These are phyloP conservation scores for Spheniscus mendiculus DNA, from an alignment of 2,113 vertebrate genomes.

Conservation along the genomic window DNA sequence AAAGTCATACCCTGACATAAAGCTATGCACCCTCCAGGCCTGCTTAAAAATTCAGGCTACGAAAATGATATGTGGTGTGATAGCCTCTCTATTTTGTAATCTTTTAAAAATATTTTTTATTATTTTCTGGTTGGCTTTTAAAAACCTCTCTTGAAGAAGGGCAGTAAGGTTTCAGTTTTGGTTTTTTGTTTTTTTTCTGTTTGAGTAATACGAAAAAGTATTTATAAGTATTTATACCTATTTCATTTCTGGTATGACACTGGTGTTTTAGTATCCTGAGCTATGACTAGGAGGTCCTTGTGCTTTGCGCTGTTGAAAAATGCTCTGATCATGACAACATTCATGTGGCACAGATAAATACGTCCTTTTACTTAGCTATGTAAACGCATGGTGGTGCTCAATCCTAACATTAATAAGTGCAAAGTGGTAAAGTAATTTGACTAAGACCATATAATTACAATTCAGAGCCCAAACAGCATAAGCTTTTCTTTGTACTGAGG, in stretches of 20 bases:
- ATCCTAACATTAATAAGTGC: not conserved
- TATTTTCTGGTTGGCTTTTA: not conserved
- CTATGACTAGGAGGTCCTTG: not conserved
- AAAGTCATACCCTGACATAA: slow-evolving; percentile 9
- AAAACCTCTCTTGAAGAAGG: not conserved
- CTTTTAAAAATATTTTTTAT: not conserved
- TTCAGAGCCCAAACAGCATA: not conserved
- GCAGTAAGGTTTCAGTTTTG: not conserved
- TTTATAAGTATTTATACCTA: not conserved
- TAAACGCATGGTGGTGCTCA: slow-evolving; percentile 61
- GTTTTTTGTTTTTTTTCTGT: not conserved
- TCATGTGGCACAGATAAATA: not conserved
- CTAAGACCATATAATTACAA: not conserved
- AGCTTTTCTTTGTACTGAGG: not conserved
- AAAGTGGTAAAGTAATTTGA: not conserved
- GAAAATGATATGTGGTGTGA: not conserved
- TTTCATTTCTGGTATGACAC: not conserved
- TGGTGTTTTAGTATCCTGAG: not conserved
- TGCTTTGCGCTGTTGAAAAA: not conserved
- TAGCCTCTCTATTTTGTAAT: not conserved
- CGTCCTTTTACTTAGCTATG: not conserved
- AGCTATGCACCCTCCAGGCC: not conserved
- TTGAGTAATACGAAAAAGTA: not conserved
- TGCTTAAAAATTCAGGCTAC: not conserved
- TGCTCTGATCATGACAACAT: not conserved